Base-by-base conservation (phyloP, 1,140 invertebrate species). In the Conopomorpha cramerella region DNA sequence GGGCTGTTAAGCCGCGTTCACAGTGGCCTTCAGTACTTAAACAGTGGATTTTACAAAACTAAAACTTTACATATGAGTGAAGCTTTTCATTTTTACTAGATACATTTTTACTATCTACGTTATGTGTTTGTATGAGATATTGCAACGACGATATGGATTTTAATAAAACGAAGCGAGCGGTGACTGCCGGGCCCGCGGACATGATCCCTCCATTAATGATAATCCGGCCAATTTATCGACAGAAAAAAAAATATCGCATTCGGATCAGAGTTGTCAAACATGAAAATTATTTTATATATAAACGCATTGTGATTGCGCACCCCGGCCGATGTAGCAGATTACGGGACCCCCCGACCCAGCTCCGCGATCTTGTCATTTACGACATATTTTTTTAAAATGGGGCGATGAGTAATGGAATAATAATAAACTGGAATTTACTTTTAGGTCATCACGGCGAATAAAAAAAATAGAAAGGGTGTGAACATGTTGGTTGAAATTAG, bases 251-350 rank as follows among this genome's bases (percentile, higher is more conserved):
- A 71, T 67, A 57, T 56, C 51, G 39, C 49, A 70, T 74, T 74
- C 66, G 71, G 63, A 61, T 41, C 59, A 40, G 59, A 70, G 54
- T 74, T 74, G 70, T 74, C 58, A 63, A 67, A 74, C 70, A 74
- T 53, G 66, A 74, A 74, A 71, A 74, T 74, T 67, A 74, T 74
- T 74, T 74, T 74, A 74, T 70, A n/a, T n/a, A 74, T 74, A 74
- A 74, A 74, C 70, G 62, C 66, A 74, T 74, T 74, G n/a, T n/a
- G n/a, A n/a, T n/a, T n/a, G n/a, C n/a, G n/a, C n/a, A n/a, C n/a
- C n/a, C n/a, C n/a, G n/a, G n/a, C n/a, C 55, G 64, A 67, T 74
- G 65, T 71, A 68, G 62, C 52, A 19, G 32, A 61, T 52, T 52
- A 52, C 60, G 54, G 56, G 63, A 60, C 63, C 63, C 53, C 49